Base-by-base conservation (phyloP, 1,140 invertebrate species). In the Pemphigus obesinymphae region DNA sequence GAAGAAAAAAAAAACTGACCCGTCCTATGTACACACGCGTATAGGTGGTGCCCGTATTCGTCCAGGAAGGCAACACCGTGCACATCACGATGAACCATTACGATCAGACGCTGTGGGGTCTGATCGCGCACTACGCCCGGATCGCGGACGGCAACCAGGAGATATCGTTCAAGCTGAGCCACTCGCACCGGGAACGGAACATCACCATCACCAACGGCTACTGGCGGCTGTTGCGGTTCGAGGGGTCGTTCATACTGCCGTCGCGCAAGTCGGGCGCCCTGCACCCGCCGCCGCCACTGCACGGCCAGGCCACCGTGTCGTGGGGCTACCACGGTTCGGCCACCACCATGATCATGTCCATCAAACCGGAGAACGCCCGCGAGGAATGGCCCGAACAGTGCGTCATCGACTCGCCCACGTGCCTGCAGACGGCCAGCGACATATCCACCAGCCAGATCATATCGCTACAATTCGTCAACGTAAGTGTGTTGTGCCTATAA, bases 201-300 rank as follows among this genome's bases (percentile, higher is more conserved):
- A 80, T 81, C 23, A 72, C 83, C 53, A 83, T 84, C 48, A 82
- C 58, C n/a, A 81, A 82, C 26, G 78, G 78, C 4, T 82, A 73
- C 11, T 85, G 85, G 85, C 58, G 85, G 58, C 83, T 86, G n/a
- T 83, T 86, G 23, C 83, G 83, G 58, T 72, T 86, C 15, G 85
- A 86, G 72, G 85, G 85, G 0, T 84, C 84, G n/a, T 85, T 86
- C 63, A 73, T 84, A 1, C 63, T 85, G 29, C 85, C 85, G 11
- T 85, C 84, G 0, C 82, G 83, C 40, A 84, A 83, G 37, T 84
- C 85, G 17, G 84, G 84, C 0, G 84, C 84, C 7, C 84, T 85
- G 26, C 82, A 85, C 15, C 84, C 84, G 11, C 84, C 85, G 17
- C 75, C 83, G 50, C 83, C 85, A 0, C 29, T 85, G 10, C 82